Evolutionary conservation across 2,888 invertebrate species (phyloP), one percentile per base, ranked within the genome.

Genomic region (Drosophila anomalata): DNA sequence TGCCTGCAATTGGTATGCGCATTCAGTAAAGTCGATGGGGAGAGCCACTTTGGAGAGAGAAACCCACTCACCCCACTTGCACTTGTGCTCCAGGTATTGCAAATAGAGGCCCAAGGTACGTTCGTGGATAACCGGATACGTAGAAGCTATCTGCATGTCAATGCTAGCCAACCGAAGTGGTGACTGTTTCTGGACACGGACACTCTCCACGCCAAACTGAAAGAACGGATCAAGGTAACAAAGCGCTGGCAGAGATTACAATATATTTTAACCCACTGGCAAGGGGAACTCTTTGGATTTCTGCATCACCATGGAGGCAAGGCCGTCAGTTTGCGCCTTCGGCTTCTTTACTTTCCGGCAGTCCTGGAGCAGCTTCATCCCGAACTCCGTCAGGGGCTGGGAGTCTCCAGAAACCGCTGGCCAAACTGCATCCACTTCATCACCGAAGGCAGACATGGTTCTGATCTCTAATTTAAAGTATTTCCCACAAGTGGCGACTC

Each of bases 41-140:
- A 14, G 8, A 24, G 7, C 14, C 7, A n/a, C 26, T 44, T 9
- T 17, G 7, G 12, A n/a, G 26, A 39, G 20, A 4, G 14, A 14
- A 8, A n/a, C 36, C 11, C 17, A 61, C 86, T 73, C 62, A 90
- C 90, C 91, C 79, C 89, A 90, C 61, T 79, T 65, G 14, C 75
- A 72, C 90, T 95, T 95, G 84, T 94, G 94, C 68, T 94, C 93
- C 54, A 95, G 91, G 90, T 95, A 95, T 66, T 93, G 92, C 6
- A 94, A 93, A 89, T 94, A 94, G 2, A 95, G 90, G 2, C 93
- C 90, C 2, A 95, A 73, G 8, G 94, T 94, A 53, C 94, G 92
- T 85, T 95, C 95, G 76, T 95, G 95, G 70, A 95, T 92, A 2
- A 95, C 73, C 0, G 95, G 95, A 88, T 95, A 95, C 0, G 93